Percentiles rank a stretch among this genome's conserved stretches.
Evolutionary conservation across 2,888 invertebrate species (phyloP).

Genomic region (Sipha maydis): DNA sequence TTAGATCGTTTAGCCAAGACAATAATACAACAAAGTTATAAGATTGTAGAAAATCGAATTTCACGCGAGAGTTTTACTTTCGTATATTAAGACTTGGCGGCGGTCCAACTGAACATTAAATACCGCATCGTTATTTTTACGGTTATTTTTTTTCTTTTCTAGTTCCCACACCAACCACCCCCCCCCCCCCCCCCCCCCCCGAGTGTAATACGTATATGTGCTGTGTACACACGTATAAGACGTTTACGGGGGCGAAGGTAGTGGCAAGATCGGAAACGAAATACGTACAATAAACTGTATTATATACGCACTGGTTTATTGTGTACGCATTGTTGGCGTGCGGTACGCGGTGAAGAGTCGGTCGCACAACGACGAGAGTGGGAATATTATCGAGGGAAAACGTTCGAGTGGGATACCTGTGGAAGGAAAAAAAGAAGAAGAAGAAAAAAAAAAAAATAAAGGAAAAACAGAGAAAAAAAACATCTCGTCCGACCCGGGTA

Average conservation of each 20-base stretch:
- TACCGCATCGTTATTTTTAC: slow-evolving; percentile 5
- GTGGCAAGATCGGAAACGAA: neutral
- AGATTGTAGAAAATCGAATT: slow-evolving; percentile 19
- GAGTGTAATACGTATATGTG: neutral
- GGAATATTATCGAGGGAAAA: neutral
- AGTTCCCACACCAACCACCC: no score
- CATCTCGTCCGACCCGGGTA: neutral
- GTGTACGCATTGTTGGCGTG: neutral
- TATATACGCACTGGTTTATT: neutral
- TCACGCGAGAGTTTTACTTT: slow-evolving; percentile 23
- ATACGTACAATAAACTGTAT: neutral
- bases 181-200: no score
- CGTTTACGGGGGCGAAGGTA: neutral
- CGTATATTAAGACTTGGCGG: slow-evolving; percentile 39
- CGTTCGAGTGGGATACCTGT: neutral
- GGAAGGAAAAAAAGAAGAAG: neutral
- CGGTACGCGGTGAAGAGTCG: no score
- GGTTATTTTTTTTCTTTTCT: neutral
- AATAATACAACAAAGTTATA: neutral
- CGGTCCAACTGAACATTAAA: slow-evolving; percentile 24
- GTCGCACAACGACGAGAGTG: neutral
- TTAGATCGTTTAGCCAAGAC: neutral
- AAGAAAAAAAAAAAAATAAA: neutral
- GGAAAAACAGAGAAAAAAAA: no score
- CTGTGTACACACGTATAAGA: neutral